Evolutionary conservation across 35 echinoderm and acorn worm species (phyloP).

Genomic region (Heliocidaris erythrogramma): DNA sequence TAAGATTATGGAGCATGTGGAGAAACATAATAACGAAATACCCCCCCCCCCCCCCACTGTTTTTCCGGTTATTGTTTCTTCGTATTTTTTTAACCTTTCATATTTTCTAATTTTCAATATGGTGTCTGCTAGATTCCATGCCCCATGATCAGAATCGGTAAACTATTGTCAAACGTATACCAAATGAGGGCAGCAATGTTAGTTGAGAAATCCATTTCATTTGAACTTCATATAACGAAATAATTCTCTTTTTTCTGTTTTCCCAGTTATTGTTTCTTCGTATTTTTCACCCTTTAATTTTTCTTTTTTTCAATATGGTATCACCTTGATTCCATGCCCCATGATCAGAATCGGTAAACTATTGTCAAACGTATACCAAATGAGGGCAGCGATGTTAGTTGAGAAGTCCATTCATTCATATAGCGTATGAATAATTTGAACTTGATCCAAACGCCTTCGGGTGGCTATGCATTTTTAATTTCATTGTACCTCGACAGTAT

Average conservation of each 20-base stretch:
- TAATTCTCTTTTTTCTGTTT: too few relatives aligned
- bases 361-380: not conserved
- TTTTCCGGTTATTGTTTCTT: too few relatives aligned
- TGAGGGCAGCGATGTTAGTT: not conserved
- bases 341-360: not conserved
- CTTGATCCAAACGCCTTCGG: not conserved
- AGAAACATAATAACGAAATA: too few relatives aligned
- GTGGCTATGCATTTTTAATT: not conserved
- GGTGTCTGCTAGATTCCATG: not conserved
- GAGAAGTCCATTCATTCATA: not conserved
- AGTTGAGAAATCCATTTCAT: not conserved
- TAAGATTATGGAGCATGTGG: too few relatives aligned
- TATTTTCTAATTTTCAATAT: not conserved
- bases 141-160: not conserved
- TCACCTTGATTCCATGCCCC: not conserved
- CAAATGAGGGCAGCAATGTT: not conserved
- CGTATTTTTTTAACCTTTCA: not conserved
- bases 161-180: not conserved
- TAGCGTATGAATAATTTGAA: slow-evolving; percentile 11
- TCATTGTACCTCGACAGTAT: not conserved
- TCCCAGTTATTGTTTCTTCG: too few relatives aligned
- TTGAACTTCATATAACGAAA: not conserved
- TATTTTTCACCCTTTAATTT: not conserved
- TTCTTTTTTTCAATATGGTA: not conserved
- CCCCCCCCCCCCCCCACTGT: too few relatives aligned